phyloP scores from a whole-genome alignment of 1,140 invertebrate species.

The Chelonus insularis region DNA sequence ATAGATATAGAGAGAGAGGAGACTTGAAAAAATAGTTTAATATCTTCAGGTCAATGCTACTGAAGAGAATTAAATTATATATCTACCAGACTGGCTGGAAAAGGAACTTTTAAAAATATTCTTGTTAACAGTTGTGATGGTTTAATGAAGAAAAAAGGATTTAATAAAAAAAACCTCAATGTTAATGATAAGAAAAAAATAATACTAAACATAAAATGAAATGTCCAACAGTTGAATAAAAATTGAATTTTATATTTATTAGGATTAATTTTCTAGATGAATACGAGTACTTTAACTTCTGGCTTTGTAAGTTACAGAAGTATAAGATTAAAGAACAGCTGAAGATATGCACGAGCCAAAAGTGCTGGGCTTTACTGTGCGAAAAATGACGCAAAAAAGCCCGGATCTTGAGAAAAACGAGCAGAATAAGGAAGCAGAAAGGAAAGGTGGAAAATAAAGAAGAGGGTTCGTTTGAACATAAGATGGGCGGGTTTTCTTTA shows the following conservation, averaged over 20 bases:
- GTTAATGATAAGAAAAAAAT: too few species aligned
- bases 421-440: slow-evolving; percentile 14
- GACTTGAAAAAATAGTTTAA: not conserved
- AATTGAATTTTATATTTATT: not conserved
- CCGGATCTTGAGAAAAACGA: slow-evolving; percentile 8
- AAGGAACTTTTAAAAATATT: not conserved
- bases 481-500: slow-evolving; percentile 10
- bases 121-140: too few species aligned
- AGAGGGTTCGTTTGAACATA: slow-evolving; percentile 12
- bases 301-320: slow-evolving; percentile 14
- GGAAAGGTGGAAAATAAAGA: slow-evolving; percentile 20
- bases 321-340: not conserved
- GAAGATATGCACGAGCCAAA: not conserved
- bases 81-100: slow-evolving; percentile 27
- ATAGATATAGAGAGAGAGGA: too few species aligned
- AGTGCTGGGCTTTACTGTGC: slow-evolving; percentile 17
- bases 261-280: not conserved
- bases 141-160: too few species aligned
- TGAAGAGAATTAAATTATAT: slow-evolving; percentile 29
- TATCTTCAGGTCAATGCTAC: not conserved
- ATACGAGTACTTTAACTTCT: slow-evolving; percentile 31
- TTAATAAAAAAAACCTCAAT: too few species aligned
- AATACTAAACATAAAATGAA: not conserved
- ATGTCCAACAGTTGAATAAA: too few species aligned
- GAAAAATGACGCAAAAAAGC: slow-evolving; percentile 20